Evolutionary conservation across 2,888 invertebrate genomes (phyloP).

Genomic region (Aphodius sticticus): DNA sequence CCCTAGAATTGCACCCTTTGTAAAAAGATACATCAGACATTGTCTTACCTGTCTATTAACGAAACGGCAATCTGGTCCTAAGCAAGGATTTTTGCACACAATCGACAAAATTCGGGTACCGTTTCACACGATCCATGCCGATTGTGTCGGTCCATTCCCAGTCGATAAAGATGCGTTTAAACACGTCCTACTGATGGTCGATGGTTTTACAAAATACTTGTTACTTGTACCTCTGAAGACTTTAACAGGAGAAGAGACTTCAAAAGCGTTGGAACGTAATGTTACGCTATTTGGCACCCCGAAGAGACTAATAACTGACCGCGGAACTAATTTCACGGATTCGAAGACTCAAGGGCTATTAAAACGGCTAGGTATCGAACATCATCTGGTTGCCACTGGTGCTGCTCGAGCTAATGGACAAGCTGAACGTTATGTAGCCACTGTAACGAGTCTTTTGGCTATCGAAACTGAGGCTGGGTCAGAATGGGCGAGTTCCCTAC

Average conservation of each 20-base stretch:
- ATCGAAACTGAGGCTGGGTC: slow-evolving; percentile 27
- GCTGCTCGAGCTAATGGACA: slow-evolving; percentile 27
- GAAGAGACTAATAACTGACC: slow-evolving; percentile 8
- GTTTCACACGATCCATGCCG: background rate
- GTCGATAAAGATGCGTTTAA: background rate
- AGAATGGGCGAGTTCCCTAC: slow-evolving; percentile 32
- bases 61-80: slow-evolving; percentile 1
- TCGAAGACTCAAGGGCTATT: slow-evolving; percentile 8
- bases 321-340: background rate
- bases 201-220: slow-evolving; percentile 5
- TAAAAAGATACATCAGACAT: background rate
- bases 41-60: background rate
- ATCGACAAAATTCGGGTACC: background rate
- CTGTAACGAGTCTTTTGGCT: slow-evolving; percentile 13
- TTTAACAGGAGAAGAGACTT: background rate
- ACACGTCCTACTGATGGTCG: background rate
- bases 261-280: background rate
- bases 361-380: slow-evolving; percentile 5
- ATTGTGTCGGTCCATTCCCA: background rate
- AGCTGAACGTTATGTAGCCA: slow-evolving; percentile 24
- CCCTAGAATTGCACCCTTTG: background rate
- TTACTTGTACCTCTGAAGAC: background rate
- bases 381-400: slow-evolving; percentile 20
- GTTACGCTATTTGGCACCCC: background rate
- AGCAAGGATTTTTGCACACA: background rate